Conservation (phyloP, 2,888 invertebrate species). For the Diarsia brunnea region DNA sequence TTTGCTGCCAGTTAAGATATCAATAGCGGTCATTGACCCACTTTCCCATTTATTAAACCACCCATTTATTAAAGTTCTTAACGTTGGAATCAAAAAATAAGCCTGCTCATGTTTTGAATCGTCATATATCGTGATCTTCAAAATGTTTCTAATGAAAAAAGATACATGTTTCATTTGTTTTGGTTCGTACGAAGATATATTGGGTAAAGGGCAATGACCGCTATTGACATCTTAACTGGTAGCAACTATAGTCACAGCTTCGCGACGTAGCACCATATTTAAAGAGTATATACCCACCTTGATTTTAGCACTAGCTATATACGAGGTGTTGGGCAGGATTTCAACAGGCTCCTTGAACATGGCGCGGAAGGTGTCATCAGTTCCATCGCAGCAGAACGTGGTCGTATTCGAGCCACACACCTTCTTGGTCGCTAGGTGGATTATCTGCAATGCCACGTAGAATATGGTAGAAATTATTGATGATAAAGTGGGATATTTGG, state of each 20-base stretch:
- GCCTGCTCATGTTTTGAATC: too few relatives aligned
- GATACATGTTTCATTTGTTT: too few relatives aligned
- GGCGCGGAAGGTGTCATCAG: constrained; percentile 94
- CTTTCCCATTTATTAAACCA: too few relatives aligned
- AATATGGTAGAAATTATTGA: not conserved
- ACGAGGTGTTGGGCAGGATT: constrained; percentile 94
- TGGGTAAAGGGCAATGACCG: too few relatives aligned
- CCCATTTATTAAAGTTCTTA: too few relatives aligned
- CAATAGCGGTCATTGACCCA: too few relatives aligned
- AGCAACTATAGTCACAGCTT: not conserved
- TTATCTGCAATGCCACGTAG: constrained; percentile 89
- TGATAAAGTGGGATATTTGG: not conserved
- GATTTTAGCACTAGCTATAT: constrained; percentile 95
- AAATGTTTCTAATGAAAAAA: too few relatives aligned
- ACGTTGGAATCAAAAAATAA: too few relatives aligned
- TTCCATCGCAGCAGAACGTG: constrained; percentile 95
- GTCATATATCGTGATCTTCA: too few relatives aligned
- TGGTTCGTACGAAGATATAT: too few relatives aligned
- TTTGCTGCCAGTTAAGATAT: too few relatives aligned
- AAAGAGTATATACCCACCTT: not conserved
- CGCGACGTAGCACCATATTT: not conserved
- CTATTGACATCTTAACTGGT: too few relatives aligned
- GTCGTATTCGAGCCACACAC: constrained; percentile 94
- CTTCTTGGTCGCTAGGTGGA: constrained; percentile 94
- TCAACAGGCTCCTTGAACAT: constrained; percentile 97